These are phyloP conservation scores for Neomonachus schauinslandi DNA, from an alignment of 2,113 vertebrate genomes.

Conservation along the genomic window DNA sequence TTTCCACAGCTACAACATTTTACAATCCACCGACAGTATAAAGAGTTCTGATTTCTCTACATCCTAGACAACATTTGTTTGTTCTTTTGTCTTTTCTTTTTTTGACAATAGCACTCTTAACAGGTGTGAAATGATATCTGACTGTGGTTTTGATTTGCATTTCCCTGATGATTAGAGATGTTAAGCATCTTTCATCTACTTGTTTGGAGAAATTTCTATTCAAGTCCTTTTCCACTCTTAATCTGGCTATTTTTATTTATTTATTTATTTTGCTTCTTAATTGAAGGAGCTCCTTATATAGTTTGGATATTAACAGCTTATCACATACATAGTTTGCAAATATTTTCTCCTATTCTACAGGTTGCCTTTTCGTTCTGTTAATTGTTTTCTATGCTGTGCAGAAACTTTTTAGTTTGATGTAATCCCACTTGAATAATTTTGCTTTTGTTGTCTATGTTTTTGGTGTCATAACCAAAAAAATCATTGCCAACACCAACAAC, in stretches of 20 bases:
- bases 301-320: neutral
- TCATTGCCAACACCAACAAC: neutral
- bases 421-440: neutral
- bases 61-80: neutral
- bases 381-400: neutral
- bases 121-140: neutral
- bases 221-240: neutral
- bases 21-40: neutral
- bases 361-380: neutral
- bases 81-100: neutral
- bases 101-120: too few relatives aligned
- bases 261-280: neutral
- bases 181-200: neutral
- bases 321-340: neutral
- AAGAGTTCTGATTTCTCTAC: neutral
- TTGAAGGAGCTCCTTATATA: neutral
- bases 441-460: too few relatives aligned
- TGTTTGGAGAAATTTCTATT: neutral
- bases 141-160: neutral
- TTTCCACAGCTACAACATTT: neutral
- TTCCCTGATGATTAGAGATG: neutral
- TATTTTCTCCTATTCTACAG: neutral
- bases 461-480: neutral
- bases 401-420: neutral
- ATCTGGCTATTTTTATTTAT: neutral